phyloP scores from a whole-genome alignment of 2,113 vertebrate genomes.

The Solea solea region DNA sequence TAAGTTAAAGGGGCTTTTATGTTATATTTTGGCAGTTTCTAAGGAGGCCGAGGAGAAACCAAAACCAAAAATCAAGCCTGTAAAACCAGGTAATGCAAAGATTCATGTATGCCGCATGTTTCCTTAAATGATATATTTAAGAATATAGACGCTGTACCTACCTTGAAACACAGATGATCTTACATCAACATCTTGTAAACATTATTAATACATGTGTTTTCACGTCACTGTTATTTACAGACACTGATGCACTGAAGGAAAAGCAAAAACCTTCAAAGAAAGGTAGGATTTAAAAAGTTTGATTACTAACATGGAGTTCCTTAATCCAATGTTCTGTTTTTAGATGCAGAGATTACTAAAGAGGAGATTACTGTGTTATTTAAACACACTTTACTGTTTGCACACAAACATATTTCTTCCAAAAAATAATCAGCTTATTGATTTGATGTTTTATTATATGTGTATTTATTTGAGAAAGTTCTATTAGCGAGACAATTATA shows the following conservation, averaged over 20 bases:
- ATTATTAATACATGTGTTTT: background rate
- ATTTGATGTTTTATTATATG: no score
- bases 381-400: no score
- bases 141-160: no score
- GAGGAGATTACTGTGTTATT: conserved; percentile 12
- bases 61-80: conserved; percentile 32
- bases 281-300: conserved; percentile 2
- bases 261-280: conserved; percentile 30
- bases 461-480: no score
- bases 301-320: background rate
- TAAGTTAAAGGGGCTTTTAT: no score
- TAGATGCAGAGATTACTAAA: conserved; percentile 34
- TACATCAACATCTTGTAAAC: no score
- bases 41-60: conserved; percentile 40
- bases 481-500: no score
- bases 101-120: background rate
- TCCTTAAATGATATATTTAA: background rate
- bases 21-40: background rate
- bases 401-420: no score
- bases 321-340: background rate
- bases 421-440: no score
- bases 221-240: background rate
- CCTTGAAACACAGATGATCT: no score
- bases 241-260: conserved; percentile 4
- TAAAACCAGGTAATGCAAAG: conserved; percentile 53